Conservation (phyloP, 2,797 vertebrate genomes). For the Diplodus sargus region DNA sequence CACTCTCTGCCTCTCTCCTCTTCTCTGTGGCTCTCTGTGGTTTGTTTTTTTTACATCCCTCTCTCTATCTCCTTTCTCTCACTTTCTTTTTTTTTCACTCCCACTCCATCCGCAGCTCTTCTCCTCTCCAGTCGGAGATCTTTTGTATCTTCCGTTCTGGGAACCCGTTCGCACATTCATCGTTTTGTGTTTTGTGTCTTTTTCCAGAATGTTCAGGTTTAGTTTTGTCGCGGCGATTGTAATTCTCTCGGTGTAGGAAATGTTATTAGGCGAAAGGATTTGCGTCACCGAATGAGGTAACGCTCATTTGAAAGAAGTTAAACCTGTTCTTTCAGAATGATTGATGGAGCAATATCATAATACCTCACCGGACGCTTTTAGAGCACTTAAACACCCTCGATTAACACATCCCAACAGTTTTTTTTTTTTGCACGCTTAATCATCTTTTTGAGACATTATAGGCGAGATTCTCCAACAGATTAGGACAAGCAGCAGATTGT, state of each 20-base stretch:
- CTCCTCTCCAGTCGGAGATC: constrained; percentile 32
- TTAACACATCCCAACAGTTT: constrained; percentile 12
- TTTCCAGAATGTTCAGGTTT: constrained; percentile 8
- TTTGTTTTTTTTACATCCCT: not conserved
- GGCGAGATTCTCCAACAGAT: not conserved
- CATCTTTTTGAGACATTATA: not conserved
- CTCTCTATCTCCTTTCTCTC: constrained; percentile 28
- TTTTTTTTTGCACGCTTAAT: not conserved
- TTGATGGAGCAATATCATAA: constrained; percentile 36
- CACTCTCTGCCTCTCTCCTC: constrained; percentile 43
- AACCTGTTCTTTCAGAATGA: constrained; percentile 36
- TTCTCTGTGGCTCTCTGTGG: constrained; percentile 30
- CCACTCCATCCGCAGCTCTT: constrained; percentile 43
- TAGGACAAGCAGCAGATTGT: not conserved
- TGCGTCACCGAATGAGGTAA: constrained; percentile 54
- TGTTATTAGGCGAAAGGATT: constrained; percentile 53
- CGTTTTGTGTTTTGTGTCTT: not conserved
- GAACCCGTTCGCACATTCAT: constrained; percentile 17
- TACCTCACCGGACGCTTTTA: constrained; percentile 13
- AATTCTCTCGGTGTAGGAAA: constrained; percentile 50
- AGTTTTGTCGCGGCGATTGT: constrained; percentile 48
- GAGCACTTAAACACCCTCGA: not conserved
- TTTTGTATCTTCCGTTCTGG: constrained; percentile 33
- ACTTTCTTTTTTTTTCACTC: constrained; percentile 46
- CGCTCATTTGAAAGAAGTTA: constrained; percentile 41